Evolutionary conservation across 1,140 invertebrate species (phyloP), one percentile per base, ranked within the genome.

Genomic region (Achroia grisella): DNA sequence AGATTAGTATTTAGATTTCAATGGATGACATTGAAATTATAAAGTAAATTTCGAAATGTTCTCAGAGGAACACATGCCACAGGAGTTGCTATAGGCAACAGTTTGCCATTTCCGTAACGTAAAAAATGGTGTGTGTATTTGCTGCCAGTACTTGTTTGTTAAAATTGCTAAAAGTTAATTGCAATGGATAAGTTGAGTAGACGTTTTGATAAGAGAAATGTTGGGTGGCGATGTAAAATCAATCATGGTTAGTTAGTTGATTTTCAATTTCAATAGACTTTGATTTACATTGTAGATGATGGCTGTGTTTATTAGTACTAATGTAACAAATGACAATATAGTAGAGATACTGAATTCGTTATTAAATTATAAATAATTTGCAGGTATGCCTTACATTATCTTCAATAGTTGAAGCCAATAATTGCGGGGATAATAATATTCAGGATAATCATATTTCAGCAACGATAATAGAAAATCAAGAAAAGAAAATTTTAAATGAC

Each of bases 141-240:
- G 36, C 36, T n/a, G 27, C 1, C 15, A 5, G 11, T 36, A 39
- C 36, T 27, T 23, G 4, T 37, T 37, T 10, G 4, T 14, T 39
- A 15, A 39, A 14, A 17, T 15, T 15, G 2, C 12, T 37, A 37
- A 39, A 39, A 39, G 17, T 40, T 40, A 40, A 40, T 40, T 40
- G 28, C n/a, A 31, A 8, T 31, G 12, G n/a, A 30, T 23, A 23
- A 23, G 17, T 23, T 23, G 2, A 23, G 17, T 23, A 6, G 11
- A 13, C n/a, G 1, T 56, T 44, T 30, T 57, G 63, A 72, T 77
- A 74, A 72, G 57, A 48, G 50, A 56, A 53, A 73, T 73, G 70
- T 32, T 48, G 41, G 59, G 37, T 47, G 53, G 37, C 36, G 52
- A 55, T 41, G 30, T 40, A 40, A 55, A 27, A 37, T 46, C 63